phyloP scores from a whole-genome alignment of 2,888 invertebrate genomes.

The Alentia gelatinosa region DNA sequence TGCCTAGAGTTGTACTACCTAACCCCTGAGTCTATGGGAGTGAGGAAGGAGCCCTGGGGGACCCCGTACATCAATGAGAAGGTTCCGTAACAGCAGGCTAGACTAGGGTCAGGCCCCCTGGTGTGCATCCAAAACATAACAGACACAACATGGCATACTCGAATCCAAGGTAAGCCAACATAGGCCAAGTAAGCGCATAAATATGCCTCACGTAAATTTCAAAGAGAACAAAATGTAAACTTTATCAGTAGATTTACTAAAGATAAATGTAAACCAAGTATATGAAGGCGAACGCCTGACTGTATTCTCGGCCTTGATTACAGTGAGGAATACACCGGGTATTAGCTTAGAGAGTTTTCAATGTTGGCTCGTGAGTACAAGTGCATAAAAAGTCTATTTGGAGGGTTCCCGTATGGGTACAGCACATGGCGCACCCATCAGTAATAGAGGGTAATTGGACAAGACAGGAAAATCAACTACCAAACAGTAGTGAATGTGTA shows the following conservation, averaged over 20 bases:
- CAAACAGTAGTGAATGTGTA: neutral
- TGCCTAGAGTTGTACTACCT: neutral
- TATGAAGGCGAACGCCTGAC: no score
- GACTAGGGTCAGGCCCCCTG: neutral
- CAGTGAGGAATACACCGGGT: no score
- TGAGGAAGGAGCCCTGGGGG: neutral
- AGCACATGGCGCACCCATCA: neutral
- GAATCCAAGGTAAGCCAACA: neutral
- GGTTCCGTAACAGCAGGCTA: neutral
- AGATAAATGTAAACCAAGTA: no score
- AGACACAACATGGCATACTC: slow-evolving; percentile 3
- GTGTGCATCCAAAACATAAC: neutral
- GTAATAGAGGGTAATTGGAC: neutral
- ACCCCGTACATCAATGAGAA: neutral
- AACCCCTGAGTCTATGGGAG: neutral
- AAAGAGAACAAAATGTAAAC: no score
- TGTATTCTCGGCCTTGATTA: no score
- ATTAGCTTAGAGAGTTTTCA: no score
- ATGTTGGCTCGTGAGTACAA: no score
- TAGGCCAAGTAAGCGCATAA: no score
- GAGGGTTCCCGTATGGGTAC: neutral
- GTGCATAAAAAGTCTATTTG: no score
- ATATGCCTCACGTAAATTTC: no score
- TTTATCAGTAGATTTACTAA: no score
- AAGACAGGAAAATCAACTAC: neutral